Base-by-base conservation (phyloP, 2,888 invertebrate genomes). In the Hybos culiciformis region DNA sequence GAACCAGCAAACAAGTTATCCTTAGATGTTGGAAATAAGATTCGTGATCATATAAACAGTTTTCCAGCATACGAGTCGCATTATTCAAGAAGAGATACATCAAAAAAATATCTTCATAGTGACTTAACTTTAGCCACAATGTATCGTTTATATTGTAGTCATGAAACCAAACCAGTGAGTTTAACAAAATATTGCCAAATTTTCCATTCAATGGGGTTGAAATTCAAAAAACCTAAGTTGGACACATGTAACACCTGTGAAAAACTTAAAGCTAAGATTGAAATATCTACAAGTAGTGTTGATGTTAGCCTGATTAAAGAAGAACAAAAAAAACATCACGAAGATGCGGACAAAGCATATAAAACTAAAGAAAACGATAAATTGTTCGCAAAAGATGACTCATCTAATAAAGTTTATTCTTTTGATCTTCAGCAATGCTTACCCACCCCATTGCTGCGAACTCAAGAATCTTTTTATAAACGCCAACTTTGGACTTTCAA, bases 241-340 rank as follows among this genome's bases (percentile, higher is more conserved):
- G 47, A 49, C 29, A 46, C 48, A 26, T 51, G 48, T 34, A 44
- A 46, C 31, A 49, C 44, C 31, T 49, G 50, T 23, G 50, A 49
- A 34, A 37, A 45, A 15, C 31, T 51, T 20, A 39, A 49, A 41
- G 24, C 15, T n/a, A 50, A 46, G 44, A 37, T 48, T 45, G 18
- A 39, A 37, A 12, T 32, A 9, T 36, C 26, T 6, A 32, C 14
- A 32, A 9, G 20, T n/a, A 20, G 20, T 5, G n/a, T 11, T 7
- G 14, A 19, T 9, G 20, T 4, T 18, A 4, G 18, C n/a, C 15
- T 36, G 14, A 8, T 47, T 24, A 33, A 47, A 42, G 9, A 34
- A 9, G 8, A 34, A 34, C 19, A 18, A 34, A 12, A 5, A 5
- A 18, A 14, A 11, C 34, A 34, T 34, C 34, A 33, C n/a, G 18